phyloP scores from a whole-genome alignment of 2,797 vertebrate species.

The Esox lucius region DNA sequence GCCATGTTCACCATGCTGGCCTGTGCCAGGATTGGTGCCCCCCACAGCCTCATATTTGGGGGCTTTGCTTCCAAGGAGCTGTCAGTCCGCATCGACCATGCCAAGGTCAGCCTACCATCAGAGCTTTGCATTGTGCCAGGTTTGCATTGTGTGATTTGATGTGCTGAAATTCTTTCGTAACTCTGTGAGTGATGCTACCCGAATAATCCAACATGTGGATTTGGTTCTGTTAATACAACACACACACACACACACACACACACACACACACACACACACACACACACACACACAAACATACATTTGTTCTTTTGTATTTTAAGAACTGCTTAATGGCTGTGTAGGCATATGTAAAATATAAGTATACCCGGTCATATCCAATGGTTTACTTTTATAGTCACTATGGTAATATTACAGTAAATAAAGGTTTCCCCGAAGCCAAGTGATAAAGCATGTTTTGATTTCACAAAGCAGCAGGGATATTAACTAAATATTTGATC shows the following conservation, averaged over 20 bases:
- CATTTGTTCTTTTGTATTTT: not conserved
- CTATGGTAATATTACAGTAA: not conserved
- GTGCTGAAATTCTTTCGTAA: not conserved
- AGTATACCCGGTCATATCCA: no score
- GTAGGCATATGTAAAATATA: not conserved
- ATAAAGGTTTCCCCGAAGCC: not conserved
- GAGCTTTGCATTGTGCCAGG: not conserved
- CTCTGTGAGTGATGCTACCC: not conserved
- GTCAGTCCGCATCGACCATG: constrained; percentile 88
- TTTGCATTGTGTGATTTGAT: not conserved
- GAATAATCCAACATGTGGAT: not conserved
- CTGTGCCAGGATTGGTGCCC: constrained; percentile 91
- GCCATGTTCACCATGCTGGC: constrained; percentile 94
- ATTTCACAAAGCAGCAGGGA: constrained; percentile 10
- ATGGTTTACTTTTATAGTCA: not conserved
- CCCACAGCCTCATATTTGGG: constrained; percentile 96
- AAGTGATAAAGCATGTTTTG: constrained; percentile 10
- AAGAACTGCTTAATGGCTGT: not conserved
- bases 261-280: no score
- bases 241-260: no score
- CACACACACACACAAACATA: no score
- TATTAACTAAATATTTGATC: no score
- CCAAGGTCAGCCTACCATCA: constrained; percentile 80
- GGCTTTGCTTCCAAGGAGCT: constrained; percentile 96
- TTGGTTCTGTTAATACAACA: no score